phyloP scores from a whole-genome alignment of 2,797 vertebrate genomes.

The Buceros bicornis region DNA sequence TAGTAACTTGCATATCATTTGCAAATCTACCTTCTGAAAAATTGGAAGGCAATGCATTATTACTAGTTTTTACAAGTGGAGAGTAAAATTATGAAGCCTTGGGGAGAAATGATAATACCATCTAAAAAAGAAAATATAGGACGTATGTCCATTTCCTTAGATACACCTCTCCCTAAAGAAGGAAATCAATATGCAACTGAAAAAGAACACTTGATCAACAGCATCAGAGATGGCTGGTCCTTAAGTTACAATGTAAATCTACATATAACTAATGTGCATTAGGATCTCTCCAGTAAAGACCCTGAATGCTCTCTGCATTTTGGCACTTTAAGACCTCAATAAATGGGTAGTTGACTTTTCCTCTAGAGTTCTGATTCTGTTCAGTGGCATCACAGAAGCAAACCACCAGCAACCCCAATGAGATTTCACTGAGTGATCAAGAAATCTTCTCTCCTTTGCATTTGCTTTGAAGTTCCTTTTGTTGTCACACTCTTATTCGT shows the following conservation, averaged over 20 bases:
- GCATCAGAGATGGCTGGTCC: not conserved
- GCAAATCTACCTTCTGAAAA: not conserved
- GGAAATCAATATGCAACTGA: not conserved
- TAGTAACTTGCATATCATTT: not conserved
- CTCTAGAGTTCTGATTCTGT: not conserved
- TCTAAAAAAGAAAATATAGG: not conserved
- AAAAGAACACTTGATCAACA: not conserved
- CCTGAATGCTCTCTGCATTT: not conserved
- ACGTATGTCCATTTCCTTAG: not conserved
- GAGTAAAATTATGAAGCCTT: rapidly evolving
- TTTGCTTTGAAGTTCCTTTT: not conserved
- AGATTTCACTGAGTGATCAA: not conserved
- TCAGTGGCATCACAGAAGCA: not conserved
- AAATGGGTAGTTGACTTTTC: not conserved
- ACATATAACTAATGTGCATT: not conserved
- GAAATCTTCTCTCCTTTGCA: not conserved
- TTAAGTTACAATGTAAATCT: not conserved
- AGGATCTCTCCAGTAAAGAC: not conserved
- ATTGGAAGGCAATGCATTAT: not conserved
- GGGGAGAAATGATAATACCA: not conserved
- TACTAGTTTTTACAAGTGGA: not conserved
- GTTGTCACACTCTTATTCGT: not conserved
- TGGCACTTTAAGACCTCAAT: not conserved
- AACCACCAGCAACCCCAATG: not conserved
- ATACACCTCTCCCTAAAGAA: not conserved